Evolutionary conservation across 2,113 vertebrate species (phyloP).

Genomic region (Triplophysa rosa): DNA sequence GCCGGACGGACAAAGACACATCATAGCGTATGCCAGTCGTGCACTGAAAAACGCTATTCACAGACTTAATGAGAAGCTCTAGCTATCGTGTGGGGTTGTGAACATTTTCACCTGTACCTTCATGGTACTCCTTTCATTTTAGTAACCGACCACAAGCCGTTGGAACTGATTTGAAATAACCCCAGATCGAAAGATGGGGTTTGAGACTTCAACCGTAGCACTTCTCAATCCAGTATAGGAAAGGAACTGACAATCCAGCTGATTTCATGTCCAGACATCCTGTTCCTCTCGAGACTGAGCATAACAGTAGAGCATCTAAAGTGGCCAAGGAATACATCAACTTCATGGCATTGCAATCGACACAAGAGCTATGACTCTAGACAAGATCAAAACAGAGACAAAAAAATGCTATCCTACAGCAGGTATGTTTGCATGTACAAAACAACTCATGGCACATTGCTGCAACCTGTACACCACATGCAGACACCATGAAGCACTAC

Average conservation of each 20-base stretch:
- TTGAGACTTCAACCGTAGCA: slow-evolving; percentile 50
- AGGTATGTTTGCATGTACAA: too few species aligned
- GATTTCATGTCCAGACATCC: slow-evolving; percentile 46
- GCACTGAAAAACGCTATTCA: slow-evolving; percentile 6
- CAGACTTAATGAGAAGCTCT: slow-evolving; percentile 36
- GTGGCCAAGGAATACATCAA: slow-evolving; percentile 53
- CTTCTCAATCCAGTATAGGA: slow-evolving; percentile 41
- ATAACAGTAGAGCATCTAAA: slow-evolving; percentile 35
- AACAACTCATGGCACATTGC: too few species aligned
- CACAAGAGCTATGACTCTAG: slow-evolving; percentile 42
- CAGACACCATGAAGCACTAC: background rate
- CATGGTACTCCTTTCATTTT: slow-evolving; percentile 4
- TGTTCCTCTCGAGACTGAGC: background rate
- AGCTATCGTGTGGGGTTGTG: too few species aligned
- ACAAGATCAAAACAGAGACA: too few species aligned
- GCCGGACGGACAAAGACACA: background rate
- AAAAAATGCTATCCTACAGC: too few species aligned
- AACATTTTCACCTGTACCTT: too few species aligned
- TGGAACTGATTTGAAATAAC: slow-evolving; percentile 53
- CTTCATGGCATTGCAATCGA: slow-evolving; percentile 34
- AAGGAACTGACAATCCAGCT: slow-evolving; percentile 42
- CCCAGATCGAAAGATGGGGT: slow-evolving; percentile 47
- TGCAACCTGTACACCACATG: too few species aligned
- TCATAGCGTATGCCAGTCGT: slow-evolving; percentile 35
- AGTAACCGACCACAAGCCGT: slow-evolving; percentile 43